A percentile compares a stretch with the other conserved stretches of the same genome.
phyloP scores from a whole-genome alignment of 2,888 invertebrate genomes.

The Epiblema foenella region DNA sequence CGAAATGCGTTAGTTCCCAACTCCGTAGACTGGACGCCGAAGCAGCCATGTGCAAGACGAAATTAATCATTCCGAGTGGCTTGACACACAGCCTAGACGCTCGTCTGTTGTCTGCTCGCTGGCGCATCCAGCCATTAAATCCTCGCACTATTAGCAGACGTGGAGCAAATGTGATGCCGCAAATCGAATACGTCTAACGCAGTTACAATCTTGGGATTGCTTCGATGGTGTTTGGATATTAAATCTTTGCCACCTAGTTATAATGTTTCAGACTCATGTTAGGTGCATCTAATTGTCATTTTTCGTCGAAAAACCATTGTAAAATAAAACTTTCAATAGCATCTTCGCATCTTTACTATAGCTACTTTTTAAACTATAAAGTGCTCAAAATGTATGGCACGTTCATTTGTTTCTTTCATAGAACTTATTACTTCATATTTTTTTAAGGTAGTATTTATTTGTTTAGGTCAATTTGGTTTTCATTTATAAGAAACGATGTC shows the following conservation, averaged over 20 bases:
- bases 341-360: too few relatives aligned
- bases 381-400: too few relatives aligned
- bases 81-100: constrained; percentile 32
- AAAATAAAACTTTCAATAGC: too few relatives aligned
- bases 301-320: too few relatives aligned
- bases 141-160: constrained; percentile 20
- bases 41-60: constrained; percentile 37
- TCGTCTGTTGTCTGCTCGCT: constrained; percentile 32
- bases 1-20: constrained; percentile 10
- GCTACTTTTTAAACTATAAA: too few relatives aligned
- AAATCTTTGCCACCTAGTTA: too few relatives aligned
- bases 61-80: constrained; percentile 43
- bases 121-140: constrained; percentile 36
- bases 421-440: too few relatives aligned
- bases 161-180: constrained; percentile 20
- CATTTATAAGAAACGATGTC: too few relatives aligned
- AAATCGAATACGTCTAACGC: constrained; percentile 5
- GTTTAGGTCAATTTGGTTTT: too few relatives aligned
- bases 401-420: too few relatives aligned
- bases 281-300: too few relatives aligned
- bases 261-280: not conserved
- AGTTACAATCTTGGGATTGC: not conserved
- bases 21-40: constrained; percentile 18
- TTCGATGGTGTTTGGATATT: not conserved
- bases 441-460: too few relatives aligned